Percentiles rank a stretch among this genome's conserved stretches.
Conservation (phyloP, 2,888 invertebrate genomes). For the Caenorhabditis sp. region DNA sequence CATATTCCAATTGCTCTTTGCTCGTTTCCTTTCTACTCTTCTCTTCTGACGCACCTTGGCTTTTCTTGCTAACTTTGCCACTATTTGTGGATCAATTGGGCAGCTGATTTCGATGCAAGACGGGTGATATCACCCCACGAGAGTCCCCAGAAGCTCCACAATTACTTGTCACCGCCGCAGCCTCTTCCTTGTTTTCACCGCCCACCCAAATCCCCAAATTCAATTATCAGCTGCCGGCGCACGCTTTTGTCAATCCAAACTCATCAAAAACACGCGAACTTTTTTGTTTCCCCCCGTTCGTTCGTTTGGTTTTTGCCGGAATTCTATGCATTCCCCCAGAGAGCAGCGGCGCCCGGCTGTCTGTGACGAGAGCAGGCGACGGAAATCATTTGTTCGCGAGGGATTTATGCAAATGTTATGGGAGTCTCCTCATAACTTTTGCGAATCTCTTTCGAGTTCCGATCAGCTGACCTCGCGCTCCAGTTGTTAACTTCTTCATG, state of each 20-base stretch:
- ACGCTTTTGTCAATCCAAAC: conserved; percentile 46
- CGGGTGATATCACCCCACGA: conserved; percentile 8
- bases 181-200: conserved; percentile 20
- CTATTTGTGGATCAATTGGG: conserved; percentile 3
- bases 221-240: conserved; percentile 40
- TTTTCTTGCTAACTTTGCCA: background rate
- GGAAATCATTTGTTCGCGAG: background rate
- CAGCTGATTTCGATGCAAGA: conserved; percentile 23
- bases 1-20: conserved; percentile 47
- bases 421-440: no score
- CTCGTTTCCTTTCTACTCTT: conserved; percentile 8
- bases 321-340: background rate
- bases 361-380: background rate
- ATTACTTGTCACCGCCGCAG: conserved; percentile 3
- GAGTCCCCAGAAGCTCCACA: conserved; percentile 4
- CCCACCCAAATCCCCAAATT: conserved; percentile 32
- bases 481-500: no score
- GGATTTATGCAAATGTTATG: background rate
- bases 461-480: no score
- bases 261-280: conserved; percentile 39
- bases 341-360: background rate
- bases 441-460: no score
- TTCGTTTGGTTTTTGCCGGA: background rate
- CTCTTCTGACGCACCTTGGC: conserved; percentile 19
- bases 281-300: conserved; percentile 14